Base-by-base conservation (phyloP, 2,888 invertebrate genomes). In the Sinotaia quadrata region DNA sequence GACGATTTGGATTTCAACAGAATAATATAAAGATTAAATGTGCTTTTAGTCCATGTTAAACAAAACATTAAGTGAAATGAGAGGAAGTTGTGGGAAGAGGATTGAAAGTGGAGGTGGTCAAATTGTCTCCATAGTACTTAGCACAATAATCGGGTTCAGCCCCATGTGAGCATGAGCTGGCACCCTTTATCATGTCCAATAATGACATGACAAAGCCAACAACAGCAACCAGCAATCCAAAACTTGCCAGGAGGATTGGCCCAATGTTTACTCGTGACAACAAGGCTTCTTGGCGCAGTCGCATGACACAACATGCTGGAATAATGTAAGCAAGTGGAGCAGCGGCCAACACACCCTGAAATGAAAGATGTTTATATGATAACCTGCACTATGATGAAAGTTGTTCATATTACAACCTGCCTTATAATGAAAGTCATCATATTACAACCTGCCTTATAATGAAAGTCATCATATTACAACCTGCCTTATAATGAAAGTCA, bases 301-400 rank as follows among this genome's bases (percentile, higher is more conserved):
- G 92, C 74, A 95, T 91, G 82, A 93, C 94, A 79, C 93, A 93
- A 18, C 94, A 87, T 0, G 94, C 93, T 4, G 95, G 95, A 61
- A 95, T 89, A 74, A 95, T 91, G 87, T 93, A 95, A 15, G 95
- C 94, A 77, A 95, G 87, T 0, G 95, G 94, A 68, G 94, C 93
- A 10, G 95, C 95, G 8, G 94, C 93, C 71, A 95, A 80, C 21
- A 95, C 92, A 69, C 95, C 95, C 94, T 94, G 81, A 24, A 76
- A 75, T 29, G 81, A 52, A n/a, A n/a, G n/a, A n/a, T n/a, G n/a
- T n/a, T n/a, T n/a, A n/a, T n/a, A n/a, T n/a, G n/a, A n/a, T n/a
- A n/a, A n/a, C n/a, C n/a, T n/a, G n/a, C n/a, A n/a, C n/a, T n/a
- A n/a, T n/a, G n/a, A n/a, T n/a, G n/a, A n/a, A n/a, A n/a, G n/a